These are phyloP conservation scores for Euwallacea fornicatus DNA, from an alignment of 1,140 invertebrate species.

Conservation along the genomic window DNA sequence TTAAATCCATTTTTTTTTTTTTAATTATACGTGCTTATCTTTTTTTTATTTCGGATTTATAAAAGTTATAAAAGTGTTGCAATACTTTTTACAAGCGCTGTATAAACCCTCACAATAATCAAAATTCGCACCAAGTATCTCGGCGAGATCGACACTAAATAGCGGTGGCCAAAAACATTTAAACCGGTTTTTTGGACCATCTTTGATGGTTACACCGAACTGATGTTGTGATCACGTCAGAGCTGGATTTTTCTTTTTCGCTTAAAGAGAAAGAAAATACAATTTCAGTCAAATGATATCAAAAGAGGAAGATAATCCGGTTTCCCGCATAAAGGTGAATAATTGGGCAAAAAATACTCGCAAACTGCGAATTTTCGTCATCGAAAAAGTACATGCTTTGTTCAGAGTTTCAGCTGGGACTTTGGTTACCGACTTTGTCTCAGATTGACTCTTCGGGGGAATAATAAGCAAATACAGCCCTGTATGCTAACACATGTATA, in stretches of 20 bases:
- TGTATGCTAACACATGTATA: constrained; percentile 19
- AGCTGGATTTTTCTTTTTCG: constrained; percentile 6
- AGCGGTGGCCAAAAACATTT: constrained; percentile 22
- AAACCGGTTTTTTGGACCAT: constrained; percentile 26
- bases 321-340: no score
- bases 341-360: no score
- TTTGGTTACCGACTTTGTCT: no score
- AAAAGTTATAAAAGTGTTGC: no score
- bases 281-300: background rate
- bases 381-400: no score
- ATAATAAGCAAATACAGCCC: background rate
- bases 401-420: no score
- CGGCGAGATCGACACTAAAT: constrained; percentile 20
- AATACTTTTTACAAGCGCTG: no score
- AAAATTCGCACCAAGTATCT: constrained; percentile 28
- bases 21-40: no score
- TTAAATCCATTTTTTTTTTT: no score
- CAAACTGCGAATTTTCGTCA: no score
- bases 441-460: background rate
- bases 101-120: constrained; percentile 10
- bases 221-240: background rate
- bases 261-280: background rate
- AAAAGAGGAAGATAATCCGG: no score
- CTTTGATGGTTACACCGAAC: constrained; percentile 13
- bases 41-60: no score